Base-by-base conservation (phyloP, 2,888 invertebrate species). In the Entomobrya proxima region DNA sequence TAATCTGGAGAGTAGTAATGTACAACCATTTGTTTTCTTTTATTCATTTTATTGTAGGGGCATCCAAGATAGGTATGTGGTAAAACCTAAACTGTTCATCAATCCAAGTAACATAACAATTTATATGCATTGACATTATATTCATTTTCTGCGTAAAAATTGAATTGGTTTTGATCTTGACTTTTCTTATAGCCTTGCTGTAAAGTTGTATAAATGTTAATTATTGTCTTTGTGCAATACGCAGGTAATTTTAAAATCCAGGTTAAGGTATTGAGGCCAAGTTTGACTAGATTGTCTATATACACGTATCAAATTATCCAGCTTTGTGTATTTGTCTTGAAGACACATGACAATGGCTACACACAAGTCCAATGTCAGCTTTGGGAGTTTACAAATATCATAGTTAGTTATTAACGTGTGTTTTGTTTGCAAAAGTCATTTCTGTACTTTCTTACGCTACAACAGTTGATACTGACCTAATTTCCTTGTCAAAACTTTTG, bases 191-290 rank as follows among this genome's bases (percentile, higher is more conserved):
- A 55, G 4, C 27, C 55, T 55, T 55, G 18, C 18, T 52, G 11
- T 52, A 21, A 21, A 52, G 21, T 52, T 52, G 21, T 11, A 21
- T 52, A 27, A 55, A 24, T 11, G 27, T 1, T 55, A 9, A 27
- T 55, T 55, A 55, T 18, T 18, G 15, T 52, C 52, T 4, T 21
- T 13, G 3, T 21, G 18, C 21, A 15, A 27, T 55, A 52, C 18
- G 35, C 6, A 35, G 55, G 2, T 35, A 75, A 75, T 55, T 58
- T 76, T 44, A 32, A 69, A 86, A 86, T 80, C 13, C 69, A 75
- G 86, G 86, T 76, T 47, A 86, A 86, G 86, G 86, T 79, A 86
- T 69, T 58, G 27, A 47, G 86, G 83, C 80, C 86, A 86, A 84
- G 86, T 86, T 76, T 80, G 75, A 69, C 1, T 5, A 44, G 27